Conservation (phyloP, 2,113 vertebrate genomes). For the Campylomormyrus tamandua region DNA sequence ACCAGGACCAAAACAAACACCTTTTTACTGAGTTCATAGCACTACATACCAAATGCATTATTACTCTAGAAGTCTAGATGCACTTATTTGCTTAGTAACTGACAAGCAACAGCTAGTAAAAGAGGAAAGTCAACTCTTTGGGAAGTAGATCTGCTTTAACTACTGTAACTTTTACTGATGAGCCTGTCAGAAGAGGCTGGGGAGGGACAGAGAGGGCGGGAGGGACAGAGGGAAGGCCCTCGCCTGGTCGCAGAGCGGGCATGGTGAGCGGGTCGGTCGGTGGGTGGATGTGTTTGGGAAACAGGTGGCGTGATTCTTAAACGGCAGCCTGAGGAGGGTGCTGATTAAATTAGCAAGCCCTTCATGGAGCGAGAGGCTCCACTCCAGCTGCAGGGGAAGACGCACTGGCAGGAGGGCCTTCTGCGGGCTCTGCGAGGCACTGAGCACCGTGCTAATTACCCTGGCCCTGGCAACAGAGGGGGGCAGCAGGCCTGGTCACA, state of each 20-base stretch:
- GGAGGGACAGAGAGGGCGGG: not conserved
- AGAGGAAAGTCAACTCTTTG: not conserved
- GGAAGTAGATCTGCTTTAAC: not conserved
- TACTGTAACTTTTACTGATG: conserved; percentile 31
- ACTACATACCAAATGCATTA: not conserved
- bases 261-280: conserved; percentile 67
- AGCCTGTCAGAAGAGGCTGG: not conserved
- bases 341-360: conserved; percentile 69
- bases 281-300: conserved; percentile 55
- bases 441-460: conserved; percentile 11
- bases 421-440: not conserved
- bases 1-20: not conserved
- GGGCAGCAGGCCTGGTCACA: not conserved
- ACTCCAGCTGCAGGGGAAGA: conserved; percentile 31
- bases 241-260: conserved; percentile 31
- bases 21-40: not conserved
- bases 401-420: conserved; percentile 23
- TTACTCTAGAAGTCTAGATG: not conserved
- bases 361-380: conserved; percentile 44
- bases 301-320: conserved; percentile 56
- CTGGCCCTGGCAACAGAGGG: conserved; percentile 19
- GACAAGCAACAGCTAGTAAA: not conserved
- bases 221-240: not conserved
- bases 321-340: conserved; percentile 50
- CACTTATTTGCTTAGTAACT: not conserved